Evolutionary conservation across 2,888 invertebrate species (phyloP).

Genomic region (Drosophila nr. medialis): DNA sequence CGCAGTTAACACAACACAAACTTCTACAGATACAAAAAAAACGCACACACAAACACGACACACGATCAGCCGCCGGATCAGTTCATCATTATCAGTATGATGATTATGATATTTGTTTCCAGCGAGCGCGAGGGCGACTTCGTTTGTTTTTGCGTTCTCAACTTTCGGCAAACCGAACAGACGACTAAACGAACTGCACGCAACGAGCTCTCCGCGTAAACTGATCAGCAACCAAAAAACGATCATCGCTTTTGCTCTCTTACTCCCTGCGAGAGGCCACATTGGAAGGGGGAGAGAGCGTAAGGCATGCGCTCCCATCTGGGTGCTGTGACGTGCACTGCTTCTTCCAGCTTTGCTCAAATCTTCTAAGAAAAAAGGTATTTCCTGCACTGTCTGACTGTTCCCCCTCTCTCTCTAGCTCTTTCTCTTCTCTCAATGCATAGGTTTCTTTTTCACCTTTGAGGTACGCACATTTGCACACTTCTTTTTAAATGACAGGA

Average conservation of each 20-base stretch:
- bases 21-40: slow-evolving; percentile 17
- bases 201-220: slow-evolving; percentile 64
- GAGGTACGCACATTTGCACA: slow-evolving; percentile 41
- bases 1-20: slow-evolving; percentile 58
- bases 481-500: slow-evolving; percentile 21
- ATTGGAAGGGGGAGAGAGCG: slow-evolving; percentile 19
- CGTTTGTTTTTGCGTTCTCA: slow-evolving; percentile 49
- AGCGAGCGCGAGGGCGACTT: slow-evolving; percentile 51
- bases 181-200: slow-evolving; percentile 51
- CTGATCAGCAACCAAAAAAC: slow-evolving; percentile 43
- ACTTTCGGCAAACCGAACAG: slow-evolving; percentile 61
- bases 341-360: slow-evolving; percentile 43
- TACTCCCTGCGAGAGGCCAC: slow-evolving; percentile 21
- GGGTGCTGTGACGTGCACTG: background rate
- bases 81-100: slow-evolving; percentile 55
- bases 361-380: slow-evolving; percentile 37
- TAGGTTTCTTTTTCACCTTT: slow-evolving; percentile 38
- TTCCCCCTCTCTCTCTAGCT: background rate
- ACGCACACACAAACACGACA: slow-evolving; percentile 27
- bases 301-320: slow-evolving; percentile 5
- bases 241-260: slow-evolving; percentile 19
- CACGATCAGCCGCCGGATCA: slow-evolving; percentile 66
- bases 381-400: slow-evolving; percentile 16
- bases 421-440: slow-evolving; percentile 25
- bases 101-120: slow-evolving; percentile 29